Evolutionary conservation across 2,113 vertebrate species (phyloP).

Genomic region (Triplophysa rosa): DNA sequence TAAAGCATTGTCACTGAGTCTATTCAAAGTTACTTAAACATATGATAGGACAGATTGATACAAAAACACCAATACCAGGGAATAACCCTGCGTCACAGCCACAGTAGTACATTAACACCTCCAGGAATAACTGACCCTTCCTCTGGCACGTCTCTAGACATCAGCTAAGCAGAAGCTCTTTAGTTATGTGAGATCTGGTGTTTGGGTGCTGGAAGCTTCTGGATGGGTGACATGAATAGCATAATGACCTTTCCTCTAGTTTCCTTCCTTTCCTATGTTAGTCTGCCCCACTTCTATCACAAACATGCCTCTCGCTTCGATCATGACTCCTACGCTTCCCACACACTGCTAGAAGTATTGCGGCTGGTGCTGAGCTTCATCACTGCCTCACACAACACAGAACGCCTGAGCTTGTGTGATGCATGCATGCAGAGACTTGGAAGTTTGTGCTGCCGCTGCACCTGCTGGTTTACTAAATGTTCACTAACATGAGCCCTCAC

Average conservation of each 20-base stretch:
- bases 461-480: slow-evolving; percentile 43
- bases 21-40: not conserved
- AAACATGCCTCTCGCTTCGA: slow-evolving; percentile 61
- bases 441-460: slow-evolving; percentile 45
- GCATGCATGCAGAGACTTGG: slow-evolving; percentile 57
- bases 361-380: slow-evolving; percentile 44
- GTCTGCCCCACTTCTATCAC: slow-evolving; percentile 57
- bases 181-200: slow-evolving; percentile 24
- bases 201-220: slow-evolving; percentile 38
- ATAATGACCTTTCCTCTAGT: slow-evolving; percentile 57
- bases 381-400: slow-evolving; percentile 20
- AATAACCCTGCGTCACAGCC: not conserved
- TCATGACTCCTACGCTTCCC: slow-evolving; percentile 27
- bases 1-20: too few relatives aligned
- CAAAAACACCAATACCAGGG: not conserved
- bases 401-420: slow-evolving; percentile 63
- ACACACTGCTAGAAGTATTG: slow-evolving; percentile 53
- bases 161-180: slow-evolving; percentile 26
- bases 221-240: slow-evolving; percentile 51
- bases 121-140: slow-evolving; percentile 17
- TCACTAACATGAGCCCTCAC: slow-evolving; percentile 36
- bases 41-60: not conserved
- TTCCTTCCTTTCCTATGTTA: slow-evolving; percentile 42
- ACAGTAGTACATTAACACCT: slow-evolving; percentile 63
- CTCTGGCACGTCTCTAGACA: slow-evolving; percentile 34